phyloP scores from a whole-genome alignment of 2,113 vertebrate species.

The Phodopus roborovskii region DNA sequence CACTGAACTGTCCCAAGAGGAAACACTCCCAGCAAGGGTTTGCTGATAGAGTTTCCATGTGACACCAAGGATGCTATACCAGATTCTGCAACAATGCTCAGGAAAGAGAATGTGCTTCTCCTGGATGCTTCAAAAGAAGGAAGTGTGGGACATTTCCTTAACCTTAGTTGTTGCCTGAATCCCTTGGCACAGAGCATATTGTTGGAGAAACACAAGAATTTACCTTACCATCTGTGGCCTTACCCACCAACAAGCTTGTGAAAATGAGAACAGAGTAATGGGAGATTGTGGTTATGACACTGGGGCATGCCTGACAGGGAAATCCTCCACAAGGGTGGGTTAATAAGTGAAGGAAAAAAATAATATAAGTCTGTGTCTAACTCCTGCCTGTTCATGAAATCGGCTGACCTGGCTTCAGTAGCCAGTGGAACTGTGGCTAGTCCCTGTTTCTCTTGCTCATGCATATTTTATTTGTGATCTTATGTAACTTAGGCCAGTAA shows the following conservation, averaged over 20 bases:
- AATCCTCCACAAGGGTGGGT: not conserved
- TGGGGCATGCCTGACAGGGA: not conserved
- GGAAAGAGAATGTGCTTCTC: constrained; percentile 81
- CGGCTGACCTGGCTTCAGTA: not conserved
- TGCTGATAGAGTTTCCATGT: constrained; percentile 51
- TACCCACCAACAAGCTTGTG: not conserved
- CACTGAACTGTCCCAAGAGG: constrained; percentile 50
- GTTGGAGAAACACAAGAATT: not conserved
- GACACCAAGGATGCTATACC: constrained; percentile 28
- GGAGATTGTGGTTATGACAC: not conserved
- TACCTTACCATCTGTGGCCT: not conserved
- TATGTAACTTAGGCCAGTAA: not conserved
- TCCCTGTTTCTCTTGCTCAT: not conserved
- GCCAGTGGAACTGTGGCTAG: not conserved
- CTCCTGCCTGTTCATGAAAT: not conserved
- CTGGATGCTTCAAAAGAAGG: constrained; percentile 95
- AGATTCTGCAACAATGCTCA: constrained; percentile 42
- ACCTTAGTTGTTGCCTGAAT: constrained; percentile 54
- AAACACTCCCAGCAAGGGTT: not conserved
- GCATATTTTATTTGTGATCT: not conserved
- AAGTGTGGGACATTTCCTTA: constrained; percentile 95
- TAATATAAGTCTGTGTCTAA: not conserved
- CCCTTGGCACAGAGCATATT: not conserved
- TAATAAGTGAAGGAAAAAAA: not conserved
- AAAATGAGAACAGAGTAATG: not conserved